Evolutionary conservation across 2,888 invertebrate genomes (phyloP).

Genomic region (Andrena dorsata): DNA sequence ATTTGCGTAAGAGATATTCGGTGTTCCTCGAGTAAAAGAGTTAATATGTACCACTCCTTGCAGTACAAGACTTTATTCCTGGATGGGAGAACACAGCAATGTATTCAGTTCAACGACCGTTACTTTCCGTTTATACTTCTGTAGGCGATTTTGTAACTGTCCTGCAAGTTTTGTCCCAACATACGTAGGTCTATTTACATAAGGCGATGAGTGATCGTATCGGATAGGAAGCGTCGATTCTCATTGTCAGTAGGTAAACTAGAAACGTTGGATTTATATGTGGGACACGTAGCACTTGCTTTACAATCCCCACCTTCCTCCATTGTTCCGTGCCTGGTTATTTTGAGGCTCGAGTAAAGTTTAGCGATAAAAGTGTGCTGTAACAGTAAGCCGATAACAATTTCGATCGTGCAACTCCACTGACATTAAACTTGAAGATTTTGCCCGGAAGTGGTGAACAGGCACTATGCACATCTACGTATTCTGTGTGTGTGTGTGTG

Average conservation of each 20-base stretch:
- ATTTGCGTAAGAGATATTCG: too few species aligned
- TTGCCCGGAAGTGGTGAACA: conserved; percentile 41
- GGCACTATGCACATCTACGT: neutral
- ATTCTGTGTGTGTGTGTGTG: too few species aligned
- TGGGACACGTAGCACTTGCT: neutral
- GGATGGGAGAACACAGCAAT: neutral
- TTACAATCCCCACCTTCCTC: neutral
- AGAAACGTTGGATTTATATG: neutral
- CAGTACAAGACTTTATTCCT: neutral
- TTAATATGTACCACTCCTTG: neutral
- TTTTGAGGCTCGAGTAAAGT: neutral
- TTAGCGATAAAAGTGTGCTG: neutral
- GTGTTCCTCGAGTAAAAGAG: neutral
- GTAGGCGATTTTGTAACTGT: neutral
- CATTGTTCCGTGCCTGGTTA: neutral
- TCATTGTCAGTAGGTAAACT: neutral
- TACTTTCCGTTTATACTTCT: neutral
- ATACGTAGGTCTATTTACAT: neutral
- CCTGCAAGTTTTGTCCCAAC: neutral
- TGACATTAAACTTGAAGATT: conserved; percentile 43
- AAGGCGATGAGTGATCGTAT: neutral
- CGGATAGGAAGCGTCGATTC: conserved; percentile 7
- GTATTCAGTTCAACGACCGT: conserved; percentile 8
- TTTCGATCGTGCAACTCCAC: conserved; percentile 52
- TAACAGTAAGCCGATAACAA: conserved; percentile 24